Conservation (phyloP, 1,140 invertebrate species). For the Metaphire vulgaris region DNA sequence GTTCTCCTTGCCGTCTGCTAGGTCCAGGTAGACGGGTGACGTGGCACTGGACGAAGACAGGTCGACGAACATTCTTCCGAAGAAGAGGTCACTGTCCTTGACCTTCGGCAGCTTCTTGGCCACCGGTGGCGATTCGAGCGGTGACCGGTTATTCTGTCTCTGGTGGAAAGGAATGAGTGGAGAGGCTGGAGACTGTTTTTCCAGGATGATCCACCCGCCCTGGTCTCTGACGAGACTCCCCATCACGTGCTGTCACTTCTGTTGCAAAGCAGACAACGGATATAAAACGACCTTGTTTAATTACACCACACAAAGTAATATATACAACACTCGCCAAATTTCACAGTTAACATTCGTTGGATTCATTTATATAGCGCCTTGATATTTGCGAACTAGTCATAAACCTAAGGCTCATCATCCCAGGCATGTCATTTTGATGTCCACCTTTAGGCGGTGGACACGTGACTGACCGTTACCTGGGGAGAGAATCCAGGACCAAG, state of each 20-base stretch:
- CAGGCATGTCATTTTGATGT: too few relatives aligned
- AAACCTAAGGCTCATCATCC: too few relatives aligned
- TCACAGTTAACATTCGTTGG: too few relatives aligned
- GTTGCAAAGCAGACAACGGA: too few relatives aligned
- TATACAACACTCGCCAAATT: too few relatives aligned
- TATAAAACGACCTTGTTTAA: too few relatives aligned
- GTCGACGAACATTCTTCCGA: not conserved
- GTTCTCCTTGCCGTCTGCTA: conserved; percentile 3
- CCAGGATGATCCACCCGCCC: not conserved
- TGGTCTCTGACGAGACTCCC: not conserved
- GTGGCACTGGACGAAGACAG: not conserved
- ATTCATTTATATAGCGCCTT: too few relatives aligned
- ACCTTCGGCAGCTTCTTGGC: conserved; percentile 1
- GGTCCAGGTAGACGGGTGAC: not conserved
- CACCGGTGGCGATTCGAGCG: conserved; percentile 7
- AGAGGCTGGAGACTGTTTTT: not conserved
- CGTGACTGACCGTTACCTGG: too few relatives aligned
- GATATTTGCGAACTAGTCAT: too few relatives aligned
- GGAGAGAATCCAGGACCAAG: too few relatives aligned
- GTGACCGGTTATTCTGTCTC: conserved; percentile 9
- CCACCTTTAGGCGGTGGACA: too few relatives aligned
- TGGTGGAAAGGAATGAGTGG: not conserved
- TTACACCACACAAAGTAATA: too few relatives aligned
- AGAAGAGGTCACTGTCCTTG: not conserved
- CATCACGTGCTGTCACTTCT: not conserved